Evolutionary conservation across 2,888 invertebrate genomes (phyloP), one percentile per base, ranked within the genome.

Genomic region (Pyrgus malvae): DNA sequence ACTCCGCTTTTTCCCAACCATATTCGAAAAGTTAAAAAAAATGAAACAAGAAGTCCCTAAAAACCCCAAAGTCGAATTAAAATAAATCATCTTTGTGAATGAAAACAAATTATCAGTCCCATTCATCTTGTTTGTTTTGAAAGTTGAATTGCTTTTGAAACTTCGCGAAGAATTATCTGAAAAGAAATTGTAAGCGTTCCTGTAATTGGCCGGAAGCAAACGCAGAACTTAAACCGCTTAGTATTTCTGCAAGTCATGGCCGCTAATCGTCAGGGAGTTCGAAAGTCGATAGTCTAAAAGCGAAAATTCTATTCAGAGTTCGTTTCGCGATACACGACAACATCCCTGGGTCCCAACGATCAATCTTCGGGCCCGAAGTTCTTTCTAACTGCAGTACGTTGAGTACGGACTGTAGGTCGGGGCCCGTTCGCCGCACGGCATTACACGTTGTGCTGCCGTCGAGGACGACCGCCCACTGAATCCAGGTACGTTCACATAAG

Each of bases 401-500:
- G 33, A 41, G 41, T 64, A n/a, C n/a, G n/a, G n/a, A n/a, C n/a
- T n/a, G 51, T 57, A 56, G 59, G 63, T 57, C 56, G 59, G 62
- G 62, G 51, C 57, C 61, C 56, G 61, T 37, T 60, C 66, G 76
- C 75, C 81, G 85, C 65, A 70, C 84, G 83, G 83, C 83, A 83
- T 76, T 86, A 72, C 57, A 72, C 76, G 72, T 65, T 70, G 72
- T 67, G 73, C 74, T 66, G 59, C 67, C 74, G 69, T 25, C 71
- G 71, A 68, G 66, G 72, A 66, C 67, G 66, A 76, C 69, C 82
- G 83, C 75, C 59, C 55, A 57, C 58, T 55, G 48, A 45, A 42
- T 21, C 23, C 61, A 45, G 53, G 53, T 53, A 53, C 21, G 53
- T 53, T 23, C 12, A 25, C 23, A 29, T 33, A 45, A 53, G 37